Base-by-base conservation (phyloP, 2,888 invertebrate genomes). In the Aleiodes testaceus region DNA sequence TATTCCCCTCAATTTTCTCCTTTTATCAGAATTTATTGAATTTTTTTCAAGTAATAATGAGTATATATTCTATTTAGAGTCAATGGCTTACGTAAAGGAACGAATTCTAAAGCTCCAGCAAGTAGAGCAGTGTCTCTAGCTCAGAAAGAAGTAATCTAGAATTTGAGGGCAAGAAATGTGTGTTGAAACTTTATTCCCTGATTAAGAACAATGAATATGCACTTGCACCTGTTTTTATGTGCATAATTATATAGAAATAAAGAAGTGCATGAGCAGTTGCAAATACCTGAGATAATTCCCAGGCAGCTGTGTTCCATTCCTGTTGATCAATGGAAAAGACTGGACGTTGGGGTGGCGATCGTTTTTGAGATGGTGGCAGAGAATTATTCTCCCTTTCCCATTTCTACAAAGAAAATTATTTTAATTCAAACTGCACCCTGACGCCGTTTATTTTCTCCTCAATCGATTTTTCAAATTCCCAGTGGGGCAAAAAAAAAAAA, bases 351-450 rank as follows among this genome's bases (percentile, higher is more conserved):
- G 92, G 92, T 26, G 84, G 84, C 42, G 89, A 88, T 63, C 91
- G 87, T 72, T 89, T 88, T 75, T 90, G 86, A 71, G 89, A 85
- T 26, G 82, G 78, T 1, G 92, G 91, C 63, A 92, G 81, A 66
- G 85, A 85, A 55, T 88, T 88, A 80, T 92, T 92, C 82, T 92
- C 91, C 14, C 90, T 85, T 74, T 91, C 89, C 92, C 92, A 92
- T 85, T 90, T 92, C 90, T 92, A 79, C 30, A 80, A 83, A 63
- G 53, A 26, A 9, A 49, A 63, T 18, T 45, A 2, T 30, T 22
- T 30, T 53, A 16, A 44, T 66, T 18, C 45, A 59, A 47, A 14
- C 16, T 47, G n/a, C 18, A 6, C 12, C 12, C n/a, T n/a, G n/a
- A n/a, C n/a, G n/a, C n/a, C 11, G 26, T 42, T 61, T 11, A 16